Evolutionary conservation across 2,797 vertebrate species (phyloP), one percentile per base, ranked within the genome.

Genomic region (Anguilla megastoma): DNA sequence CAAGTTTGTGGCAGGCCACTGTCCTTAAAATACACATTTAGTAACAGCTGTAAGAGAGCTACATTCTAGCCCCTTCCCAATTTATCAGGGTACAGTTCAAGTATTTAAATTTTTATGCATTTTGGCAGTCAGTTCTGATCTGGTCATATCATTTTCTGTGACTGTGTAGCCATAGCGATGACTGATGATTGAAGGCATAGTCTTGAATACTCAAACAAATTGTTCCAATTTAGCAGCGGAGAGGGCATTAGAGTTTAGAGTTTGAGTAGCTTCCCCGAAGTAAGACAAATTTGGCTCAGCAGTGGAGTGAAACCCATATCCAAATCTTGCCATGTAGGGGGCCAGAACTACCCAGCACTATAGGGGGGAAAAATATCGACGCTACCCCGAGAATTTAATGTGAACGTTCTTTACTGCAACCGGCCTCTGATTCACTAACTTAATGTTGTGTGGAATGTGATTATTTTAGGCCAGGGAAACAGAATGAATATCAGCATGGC

Each of bases 331-430:
- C 36, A 82, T 71, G 54, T 74, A 87, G 50, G 50, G 56, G 76
- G 21, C 48, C 33, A 9, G 89, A 92, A 92, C 56, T 18, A 58
- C 56, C 3, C 12, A 58, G 16, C 92, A 33, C 91, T 91, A 90
- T 74, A 71, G 91, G 91, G 92, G 91, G 88, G 91, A 80, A 58
- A 89, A 56, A 83, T 88, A 89, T 76, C 50, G 76, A 69, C 30
- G 63, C 85, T 91, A 88, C 85, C n/a, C 91, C 88, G 87, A 90
- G 85, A 90, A 92, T 91, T 93, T 93, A 92, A 94, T 93, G 89
- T 92, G 93, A 91, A 91, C 84, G 87, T 89, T 91, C 91, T 89
- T 63, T 30, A 50, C 60, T 85, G 36, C 45, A 45, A 74, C 66
- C 66, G 45, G 66, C 82, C 90, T 86, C 69, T 86, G 87, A 85